Conservation (phyloP, 2,797 vertebrate species). For the Alfaro cultratus region DNA sequence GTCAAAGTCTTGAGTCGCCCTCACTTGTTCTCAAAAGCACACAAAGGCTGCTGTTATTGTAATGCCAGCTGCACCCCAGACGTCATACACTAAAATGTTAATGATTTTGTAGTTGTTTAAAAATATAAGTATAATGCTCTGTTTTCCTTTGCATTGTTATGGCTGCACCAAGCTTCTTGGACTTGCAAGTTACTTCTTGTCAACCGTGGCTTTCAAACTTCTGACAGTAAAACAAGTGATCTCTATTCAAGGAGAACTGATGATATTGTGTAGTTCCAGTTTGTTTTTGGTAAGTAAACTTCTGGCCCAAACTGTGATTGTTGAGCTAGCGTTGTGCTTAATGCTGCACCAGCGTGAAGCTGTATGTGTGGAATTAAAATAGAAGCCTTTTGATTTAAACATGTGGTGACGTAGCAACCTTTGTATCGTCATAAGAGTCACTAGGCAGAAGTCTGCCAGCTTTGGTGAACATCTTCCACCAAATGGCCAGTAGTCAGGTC, state of each 20-base stretch:
- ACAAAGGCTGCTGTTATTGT: background rate
- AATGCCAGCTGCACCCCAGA: background rate
- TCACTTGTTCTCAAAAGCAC: background rate
- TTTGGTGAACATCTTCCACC: conserved; percentile 32
- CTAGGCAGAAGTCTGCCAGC: conserved; percentile 38
- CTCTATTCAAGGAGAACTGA: background rate
- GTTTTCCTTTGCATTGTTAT: background rate
- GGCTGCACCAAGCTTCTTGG: background rate
- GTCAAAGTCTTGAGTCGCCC: background rate
- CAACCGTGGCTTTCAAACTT: no score
- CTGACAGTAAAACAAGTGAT: no score
- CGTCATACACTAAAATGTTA: background rate
- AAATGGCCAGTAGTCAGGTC: conserved; percentile 33
- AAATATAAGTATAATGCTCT: background rate
- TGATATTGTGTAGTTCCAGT: background rate
- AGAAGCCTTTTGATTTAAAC: conserved; percentile 52
- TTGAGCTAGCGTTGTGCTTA: background rate
- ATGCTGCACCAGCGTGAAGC: conserved; percentile 32
- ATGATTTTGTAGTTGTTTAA: background rate
- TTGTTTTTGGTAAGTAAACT: background rate
- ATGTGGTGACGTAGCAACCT: conserved; percentile 35
- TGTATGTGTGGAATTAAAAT: conserved; percentile 25
- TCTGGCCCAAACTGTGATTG: background rate
- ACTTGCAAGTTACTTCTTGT: no score
- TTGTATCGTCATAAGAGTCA: conserved; percentile 28